Evolutionary conservation across 2,888 invertebrate genomes (phyloP).

Genomic region (Aethes cnicana): DNA sequence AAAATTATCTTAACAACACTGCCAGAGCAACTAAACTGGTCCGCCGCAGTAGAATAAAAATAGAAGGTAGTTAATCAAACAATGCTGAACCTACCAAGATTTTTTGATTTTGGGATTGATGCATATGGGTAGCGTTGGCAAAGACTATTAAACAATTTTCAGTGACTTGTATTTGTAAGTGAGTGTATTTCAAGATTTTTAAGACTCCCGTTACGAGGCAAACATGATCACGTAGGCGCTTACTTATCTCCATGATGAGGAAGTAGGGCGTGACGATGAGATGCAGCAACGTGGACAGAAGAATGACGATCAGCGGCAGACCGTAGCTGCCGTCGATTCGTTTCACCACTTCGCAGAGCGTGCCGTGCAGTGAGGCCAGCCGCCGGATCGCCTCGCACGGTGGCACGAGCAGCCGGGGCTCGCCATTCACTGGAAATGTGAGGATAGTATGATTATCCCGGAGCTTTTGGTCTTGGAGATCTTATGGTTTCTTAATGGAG

Average conservation of each 20-base stretch:
- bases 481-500: too few species aligned
- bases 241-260: constrained; percentile 79
- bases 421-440: constrained; percentile 52
- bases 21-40: too few species aligned
- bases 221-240: constrained; percentile 38
- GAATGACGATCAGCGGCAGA: constrained; percentile 75
- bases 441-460: too few species aligned
- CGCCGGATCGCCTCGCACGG: constrained; percentile 72
- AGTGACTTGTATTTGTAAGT: too few species aligned
- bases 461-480: too few species aligned
- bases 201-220: not conserved
- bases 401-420: constrained; percentile 56
- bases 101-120: too few species aligned
- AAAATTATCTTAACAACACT: too few species aligned
- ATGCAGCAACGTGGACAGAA: constrained; percentile 82
- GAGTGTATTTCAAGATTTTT: not conserved
- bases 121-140: too few species aligned
- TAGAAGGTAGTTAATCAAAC: too few species aligned
- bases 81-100: too few species aligned
- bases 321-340: constrained; percentile 79
- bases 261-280: constrained; percentile 84
- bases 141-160: too few species aligned
- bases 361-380: constrained; percentile 75
- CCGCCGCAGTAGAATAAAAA: too few species aligned
- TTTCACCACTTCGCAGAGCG: constrained; percentile 76